phyloP scores from a whole-genome alignment of 2,888 invertebrate genomes.

The Andrena marginata region DNA sequence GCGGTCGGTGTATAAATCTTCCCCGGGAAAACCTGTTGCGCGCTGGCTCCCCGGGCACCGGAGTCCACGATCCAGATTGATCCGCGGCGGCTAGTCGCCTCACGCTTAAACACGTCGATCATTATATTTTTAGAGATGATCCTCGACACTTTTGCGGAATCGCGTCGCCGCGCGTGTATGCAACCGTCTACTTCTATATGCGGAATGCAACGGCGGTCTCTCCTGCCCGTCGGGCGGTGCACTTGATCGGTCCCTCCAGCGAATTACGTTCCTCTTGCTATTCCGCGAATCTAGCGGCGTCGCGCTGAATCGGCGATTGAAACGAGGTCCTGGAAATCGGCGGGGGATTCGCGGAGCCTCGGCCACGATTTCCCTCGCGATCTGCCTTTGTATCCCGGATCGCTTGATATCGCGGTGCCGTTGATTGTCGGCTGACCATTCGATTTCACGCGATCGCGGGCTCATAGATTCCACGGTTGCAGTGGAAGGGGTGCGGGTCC shows the following conservation, averaged over 20 bases:
- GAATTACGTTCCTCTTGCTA: conserved; percentile 32
- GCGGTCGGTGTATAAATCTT: conserved; percentile 19
- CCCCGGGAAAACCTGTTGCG: conserved; percentile 55
- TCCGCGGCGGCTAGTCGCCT: conserved; percentile 30
- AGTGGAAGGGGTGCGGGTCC: too few species aligned
- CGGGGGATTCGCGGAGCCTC: background rate
- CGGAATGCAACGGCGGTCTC: conserved; percentile 11
- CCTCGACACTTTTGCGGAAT: conserved; percentile 69
- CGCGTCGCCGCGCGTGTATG: conserved; percentile 30
- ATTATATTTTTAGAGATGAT: conserved; percentile 78
- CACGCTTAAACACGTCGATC: conserved; percentile 58
- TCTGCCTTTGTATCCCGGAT: conserved; percentile 25
- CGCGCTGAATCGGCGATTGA: conserved; percentile 12
- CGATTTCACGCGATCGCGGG: conserved; percentile 27
- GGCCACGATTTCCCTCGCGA: background rate
- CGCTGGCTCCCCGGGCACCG: conserved; percentile 20
- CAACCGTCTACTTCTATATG: conserved; percentile 17
- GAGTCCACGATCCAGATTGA: conserved; percentile 59
- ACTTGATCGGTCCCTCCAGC: conserved; percentile 4
- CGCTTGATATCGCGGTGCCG: conserved; percentile 20
- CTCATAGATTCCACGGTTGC: conserved; percentile 19
- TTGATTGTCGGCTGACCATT: conserved; percentile 23
- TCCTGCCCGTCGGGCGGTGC: conserved; percentile 4
- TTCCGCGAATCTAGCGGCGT: conserved; percentile 38
- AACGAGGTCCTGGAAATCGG: background rate